Evolutionary conservation across 2,113 vertebrate genomes (phyloP).

Genomic region (Crocuta crocuta): DNA sequence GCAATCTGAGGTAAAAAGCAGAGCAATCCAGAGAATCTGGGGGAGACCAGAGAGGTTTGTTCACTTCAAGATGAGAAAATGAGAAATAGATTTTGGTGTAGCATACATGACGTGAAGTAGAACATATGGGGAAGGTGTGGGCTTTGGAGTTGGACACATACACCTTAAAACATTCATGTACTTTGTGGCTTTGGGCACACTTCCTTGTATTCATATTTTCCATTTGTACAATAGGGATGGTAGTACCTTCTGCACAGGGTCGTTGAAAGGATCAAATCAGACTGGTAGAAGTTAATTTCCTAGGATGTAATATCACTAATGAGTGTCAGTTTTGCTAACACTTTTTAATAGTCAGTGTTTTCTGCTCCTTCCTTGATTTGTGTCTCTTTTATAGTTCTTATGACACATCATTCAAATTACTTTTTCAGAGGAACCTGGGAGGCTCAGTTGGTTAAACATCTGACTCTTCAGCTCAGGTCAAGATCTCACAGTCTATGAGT

Average conservation of each 20-base stretch:
- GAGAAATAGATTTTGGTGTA: neutral
- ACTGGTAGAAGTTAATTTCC: neutral
- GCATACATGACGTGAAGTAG: neutral
- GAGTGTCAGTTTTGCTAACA: neutral
- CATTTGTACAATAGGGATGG: neutral
- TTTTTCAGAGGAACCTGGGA: neutral
- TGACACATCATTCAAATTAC: neutral
- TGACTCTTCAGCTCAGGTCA: no score
- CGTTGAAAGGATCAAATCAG: neutral
- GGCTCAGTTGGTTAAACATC: no score
- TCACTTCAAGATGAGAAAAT: neutral
- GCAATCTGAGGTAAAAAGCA: neutral
- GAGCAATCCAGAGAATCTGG: neutral
- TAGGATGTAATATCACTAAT: neutral
- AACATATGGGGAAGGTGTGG: fast-evolving
- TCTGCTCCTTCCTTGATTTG: neutral
- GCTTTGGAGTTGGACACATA: neutral
- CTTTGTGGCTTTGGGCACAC: neutral
- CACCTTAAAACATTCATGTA: neutral
- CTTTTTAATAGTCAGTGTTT: neutral
- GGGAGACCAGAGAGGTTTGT: neutral
- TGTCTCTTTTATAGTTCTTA: neutral
- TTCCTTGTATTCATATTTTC: neutral
- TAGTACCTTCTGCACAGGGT: neutral
- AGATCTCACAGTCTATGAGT: no score